Evolutionary conservation across 2,113 vertebrate species (phyloP).

Genomic region (Riparia riparia): DNA sequence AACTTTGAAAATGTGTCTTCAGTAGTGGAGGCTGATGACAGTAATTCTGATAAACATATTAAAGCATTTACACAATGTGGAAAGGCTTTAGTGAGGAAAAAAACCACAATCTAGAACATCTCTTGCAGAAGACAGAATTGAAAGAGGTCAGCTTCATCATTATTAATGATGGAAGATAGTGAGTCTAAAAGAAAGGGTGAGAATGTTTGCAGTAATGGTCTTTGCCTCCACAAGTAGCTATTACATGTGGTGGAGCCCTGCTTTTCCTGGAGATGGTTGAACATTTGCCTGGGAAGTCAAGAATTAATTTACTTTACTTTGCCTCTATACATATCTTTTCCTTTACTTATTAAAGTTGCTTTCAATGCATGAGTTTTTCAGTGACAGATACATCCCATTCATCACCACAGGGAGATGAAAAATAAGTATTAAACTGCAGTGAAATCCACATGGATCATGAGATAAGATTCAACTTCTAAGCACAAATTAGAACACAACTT

Average conservation of each 20-base stretch:
- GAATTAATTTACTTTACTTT: neutral
- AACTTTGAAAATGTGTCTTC: neutral
- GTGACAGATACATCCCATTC: neutral
- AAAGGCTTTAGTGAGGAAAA: neutral
- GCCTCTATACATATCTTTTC: accelerated
- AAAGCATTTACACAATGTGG: neutral
- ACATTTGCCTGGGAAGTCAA: accelerated
- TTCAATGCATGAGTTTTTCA: neutral
- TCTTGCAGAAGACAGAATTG: neutral
- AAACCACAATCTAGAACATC: neutral
- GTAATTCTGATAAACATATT: neutral
- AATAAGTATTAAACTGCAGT: neutral
- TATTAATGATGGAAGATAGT: neutral
- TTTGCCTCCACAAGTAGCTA: neutral
- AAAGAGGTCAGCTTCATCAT: neutral
- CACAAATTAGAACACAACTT: neutral
- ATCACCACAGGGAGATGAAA: neutral
- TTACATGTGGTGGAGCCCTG: accelerated
- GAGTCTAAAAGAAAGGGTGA: neutral
- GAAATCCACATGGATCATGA: neutral
- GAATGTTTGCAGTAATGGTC: accelerated
- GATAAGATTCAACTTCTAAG: neutral
- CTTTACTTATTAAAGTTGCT: neutral
- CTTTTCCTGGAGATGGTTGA: neutral
- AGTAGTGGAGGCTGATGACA: neutral